Conservation (phyloP, 2,888 invertebrate species). For the Mythimna loreyi region DNA sequence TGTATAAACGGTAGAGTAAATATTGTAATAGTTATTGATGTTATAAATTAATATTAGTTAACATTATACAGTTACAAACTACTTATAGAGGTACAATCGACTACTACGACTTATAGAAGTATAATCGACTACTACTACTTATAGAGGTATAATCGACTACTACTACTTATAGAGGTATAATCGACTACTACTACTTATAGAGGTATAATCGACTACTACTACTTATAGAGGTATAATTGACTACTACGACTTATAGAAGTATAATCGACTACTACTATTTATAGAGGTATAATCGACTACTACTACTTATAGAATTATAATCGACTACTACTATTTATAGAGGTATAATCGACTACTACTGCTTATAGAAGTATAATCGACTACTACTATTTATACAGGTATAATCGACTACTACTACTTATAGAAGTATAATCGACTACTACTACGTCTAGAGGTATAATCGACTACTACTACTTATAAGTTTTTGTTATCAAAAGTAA, state of each 20-base stretch:
- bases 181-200: too few species aligned
- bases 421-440: too few species aligned
- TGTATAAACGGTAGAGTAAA: not conserved
- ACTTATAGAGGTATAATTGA: too few species aligned
- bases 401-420: not conserved
- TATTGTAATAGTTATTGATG: not conserved
- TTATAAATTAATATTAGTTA: not conserved
- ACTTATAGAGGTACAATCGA: slow-evolving; percentile 22
- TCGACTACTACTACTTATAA: not conserved
- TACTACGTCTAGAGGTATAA: slow-evolving; percentile 16
- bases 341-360: slow-evolving; percentile 13
- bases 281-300: too few species aligned
- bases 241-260: slow-evolving; percentile 25
- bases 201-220: slow-evolving; percentile 9
- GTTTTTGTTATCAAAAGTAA: slow-evolving; percentile 45
- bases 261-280: not conserved
- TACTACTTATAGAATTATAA: too few species aligned
- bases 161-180: too few species aligned
- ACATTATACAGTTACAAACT: not conserved
- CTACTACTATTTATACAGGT: slow-evolving; percentile 25
- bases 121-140: too few species aligned
- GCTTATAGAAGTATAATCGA: too few species aligned
- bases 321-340: too few species aligned
- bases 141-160: slow-evolving; percentile 18
- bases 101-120: too few species aligned